Evolutionary conservation across 2,113 vertebrate genomes (phyloP).

Genomic region (Indri indri): DNA sequence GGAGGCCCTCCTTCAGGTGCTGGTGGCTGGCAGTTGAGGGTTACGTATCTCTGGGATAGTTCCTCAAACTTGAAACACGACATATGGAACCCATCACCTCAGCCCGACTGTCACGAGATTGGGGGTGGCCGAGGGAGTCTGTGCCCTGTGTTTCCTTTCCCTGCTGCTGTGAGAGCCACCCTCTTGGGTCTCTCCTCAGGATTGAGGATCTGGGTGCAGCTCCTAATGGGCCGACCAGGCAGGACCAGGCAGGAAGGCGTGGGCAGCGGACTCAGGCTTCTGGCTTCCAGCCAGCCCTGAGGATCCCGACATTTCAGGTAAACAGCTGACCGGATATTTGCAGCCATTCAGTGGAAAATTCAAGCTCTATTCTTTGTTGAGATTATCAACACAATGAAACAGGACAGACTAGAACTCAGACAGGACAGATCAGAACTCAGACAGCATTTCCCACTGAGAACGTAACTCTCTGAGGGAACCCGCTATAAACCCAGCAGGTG

Average conservation of each 20-base stretch:
- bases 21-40: not conserved
- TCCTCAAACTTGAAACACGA: not conserved
- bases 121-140: not conserved
- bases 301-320: not conserved
- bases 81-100: not conserved
- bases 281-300: not conserved
- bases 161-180: not conserved
- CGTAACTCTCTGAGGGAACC: not conserved
- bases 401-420: not conserved
- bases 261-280: not conserved
- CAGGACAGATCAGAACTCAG: not conserved
- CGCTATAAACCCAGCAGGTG: not conserved
- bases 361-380: not conserved
- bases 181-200: not conserved
- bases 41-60: not conserved
- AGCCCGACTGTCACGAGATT: not conserved
- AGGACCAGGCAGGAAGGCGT: not conserved
- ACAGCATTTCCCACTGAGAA: not conserved
- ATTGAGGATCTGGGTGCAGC: not conserved
- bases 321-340: not conserved
- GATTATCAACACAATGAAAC: not conserved
- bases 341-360: not conserved
- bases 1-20: not conserved
- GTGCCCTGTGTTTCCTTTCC: not conserved
- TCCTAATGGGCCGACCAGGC: no score